Percentiles rank a stretch among this genome's conserved stretches.
Evolutionary conservation across 2,113 vertebrate genomes (phyloP).

Genomic region (Podiceps cristatus): DNA sequence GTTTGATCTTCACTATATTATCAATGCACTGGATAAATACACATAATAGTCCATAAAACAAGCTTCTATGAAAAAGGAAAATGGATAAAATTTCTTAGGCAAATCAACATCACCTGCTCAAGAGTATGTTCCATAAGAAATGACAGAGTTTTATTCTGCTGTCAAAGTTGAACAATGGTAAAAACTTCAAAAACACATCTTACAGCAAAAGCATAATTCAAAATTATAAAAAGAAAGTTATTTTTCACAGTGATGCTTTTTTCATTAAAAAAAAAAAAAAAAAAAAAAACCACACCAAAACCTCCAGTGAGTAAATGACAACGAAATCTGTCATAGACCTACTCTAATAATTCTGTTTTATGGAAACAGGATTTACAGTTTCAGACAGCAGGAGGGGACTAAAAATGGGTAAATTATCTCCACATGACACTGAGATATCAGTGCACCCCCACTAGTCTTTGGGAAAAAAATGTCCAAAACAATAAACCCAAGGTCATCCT

Average conservation of each 20-base stretch:
- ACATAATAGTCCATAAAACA: background rate
- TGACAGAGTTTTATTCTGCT: background rate
- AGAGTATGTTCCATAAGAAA: background rate
- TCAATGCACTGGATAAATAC: background rate
- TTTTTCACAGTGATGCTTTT: background rate
- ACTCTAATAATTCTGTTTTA: background rate
- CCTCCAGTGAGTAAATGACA: background rate
- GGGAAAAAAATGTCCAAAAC: background rate
- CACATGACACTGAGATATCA: background rate
- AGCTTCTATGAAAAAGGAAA: background rate
- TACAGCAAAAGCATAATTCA: background rate
- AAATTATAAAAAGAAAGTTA: background rate
- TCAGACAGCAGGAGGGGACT: background rate
- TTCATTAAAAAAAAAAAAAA: background rate
- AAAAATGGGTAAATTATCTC: background rate
- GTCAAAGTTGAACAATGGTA: background rate
- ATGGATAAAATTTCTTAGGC: background rate
- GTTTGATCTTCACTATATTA: background rate
- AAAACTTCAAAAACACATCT: background rate
- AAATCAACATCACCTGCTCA: background rate
- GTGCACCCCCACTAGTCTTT: background rate
- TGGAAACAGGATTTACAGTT: background rate
- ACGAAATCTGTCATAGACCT: background rate
- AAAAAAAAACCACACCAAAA: background rate
- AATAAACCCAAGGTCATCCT: background rate